phyloP scores from a whole-genome alignment of 2,888 invertebrate species.

The Diadegma fenestrale region DNA sequence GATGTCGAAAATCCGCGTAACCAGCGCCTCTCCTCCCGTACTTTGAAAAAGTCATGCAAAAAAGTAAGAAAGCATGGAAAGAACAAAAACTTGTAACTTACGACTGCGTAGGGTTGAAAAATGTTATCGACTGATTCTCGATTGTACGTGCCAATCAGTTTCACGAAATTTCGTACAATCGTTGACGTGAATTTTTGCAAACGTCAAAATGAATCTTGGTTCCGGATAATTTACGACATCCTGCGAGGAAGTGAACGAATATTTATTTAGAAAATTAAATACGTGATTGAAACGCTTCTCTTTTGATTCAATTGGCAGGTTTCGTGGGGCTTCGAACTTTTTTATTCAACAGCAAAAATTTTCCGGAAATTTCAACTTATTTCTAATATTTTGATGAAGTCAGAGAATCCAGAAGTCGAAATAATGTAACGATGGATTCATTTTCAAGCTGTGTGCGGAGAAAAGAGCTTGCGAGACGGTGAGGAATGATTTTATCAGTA shows the following conservation, averaged over 20 bases:
- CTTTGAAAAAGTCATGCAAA: conserved; percentile 41
- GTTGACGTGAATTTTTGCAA: neutral
- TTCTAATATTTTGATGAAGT: neutral
- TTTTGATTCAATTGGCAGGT: neutral
- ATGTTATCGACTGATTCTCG: conserved; percentile 23
- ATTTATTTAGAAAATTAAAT: neutral
- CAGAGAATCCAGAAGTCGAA: neutral
- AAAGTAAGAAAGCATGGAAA: conserved; percentile 64
- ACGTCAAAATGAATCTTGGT: neutral
- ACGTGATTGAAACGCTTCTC: neutral
- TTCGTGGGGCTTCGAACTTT: neutral
- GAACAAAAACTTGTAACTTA: neutral
- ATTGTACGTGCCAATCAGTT: conserved; percentile 12
- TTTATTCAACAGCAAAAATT: neutral
- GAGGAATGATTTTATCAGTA: conserved; percentile 7
- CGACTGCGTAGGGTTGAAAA: neutral
- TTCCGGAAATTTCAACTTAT: neutral
- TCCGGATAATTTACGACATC: neutral
- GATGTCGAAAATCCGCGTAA: conserved; percentile 64
- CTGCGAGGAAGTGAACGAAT: neutral
- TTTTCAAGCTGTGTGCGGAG: neutral
- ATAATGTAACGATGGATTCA: neutral
- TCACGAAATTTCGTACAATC: neutral
- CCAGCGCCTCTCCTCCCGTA: neutral
- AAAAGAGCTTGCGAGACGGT: conserved; percentile 3